Base-by-base conservation (phyloP, 2,797 vertebrate genomes). In the Onychomys torridus region DNA sequence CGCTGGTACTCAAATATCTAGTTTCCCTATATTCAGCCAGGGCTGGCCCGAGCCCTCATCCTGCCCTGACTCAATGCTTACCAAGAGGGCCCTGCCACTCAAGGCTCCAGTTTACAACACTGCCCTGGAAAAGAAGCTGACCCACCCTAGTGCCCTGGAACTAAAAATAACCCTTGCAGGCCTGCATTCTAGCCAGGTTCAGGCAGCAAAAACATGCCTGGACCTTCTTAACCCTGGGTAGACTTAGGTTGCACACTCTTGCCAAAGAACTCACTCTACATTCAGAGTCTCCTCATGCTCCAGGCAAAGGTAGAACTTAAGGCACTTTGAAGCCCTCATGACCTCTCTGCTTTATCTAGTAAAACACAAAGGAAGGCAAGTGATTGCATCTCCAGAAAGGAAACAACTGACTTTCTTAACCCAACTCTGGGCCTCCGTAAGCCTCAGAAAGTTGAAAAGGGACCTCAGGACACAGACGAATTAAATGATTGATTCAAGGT, bases 401-500 rank as follows among this genome's bases (percentile, higher is more conserved):
- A 61, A 96, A 96, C 43, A 94, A 86, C 85, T 92, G 55, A 34
- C 61, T 95, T 90, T 63, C 90, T 89, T 90, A 95, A 76, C 69
- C 65, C 75, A 92, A 40, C 65, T 63, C 1, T 8, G 71, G 59
- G 93, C 55, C 59, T 32, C 52, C 19, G 73, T 95, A 96, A 96
- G 89, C 82, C 95, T 93, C 89, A 83, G 32, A 89, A 93, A 94
- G 89, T 91, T 91, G 76, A 91, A 95, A 89, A 95, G 40, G 43
- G 69, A 94, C 76, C 25, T 25, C 25, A 84, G 95, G 78, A 69
- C 91, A 97, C 67, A 91, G 63, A 82, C 34, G 63, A 93, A 97
- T 96, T 94, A 95, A 95, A 37, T 90, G 94, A 95, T 76, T 94
- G 95, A 95, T 67, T 96, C 89, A 97, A 95, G 88, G 89, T 93